These are phyloP conservation scores for Egretta garzetta DNA, from an alignment of 2,113 vertebrate species.

Conservation along the genomic window DNA sequence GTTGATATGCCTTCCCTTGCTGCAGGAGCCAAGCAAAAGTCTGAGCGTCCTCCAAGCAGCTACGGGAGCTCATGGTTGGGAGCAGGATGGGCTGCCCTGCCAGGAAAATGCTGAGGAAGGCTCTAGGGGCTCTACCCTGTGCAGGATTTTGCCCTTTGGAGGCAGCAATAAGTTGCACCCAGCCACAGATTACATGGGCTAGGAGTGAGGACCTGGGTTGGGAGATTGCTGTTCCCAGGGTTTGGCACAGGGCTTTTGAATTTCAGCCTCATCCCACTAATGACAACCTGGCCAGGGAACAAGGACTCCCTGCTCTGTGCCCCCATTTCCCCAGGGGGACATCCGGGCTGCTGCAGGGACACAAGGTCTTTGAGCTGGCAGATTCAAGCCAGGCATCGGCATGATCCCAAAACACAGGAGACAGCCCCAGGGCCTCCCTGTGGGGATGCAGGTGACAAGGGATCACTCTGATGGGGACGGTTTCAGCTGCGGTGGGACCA, in stretches of 20 bases:
- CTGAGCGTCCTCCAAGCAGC: not conserved
- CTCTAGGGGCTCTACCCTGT: not conserved
- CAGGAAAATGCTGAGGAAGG: not conserved
- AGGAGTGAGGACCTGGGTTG: not conserved
- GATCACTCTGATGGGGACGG: not conserved
- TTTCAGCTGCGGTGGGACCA: not conserved
- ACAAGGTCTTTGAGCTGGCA: not conserved
- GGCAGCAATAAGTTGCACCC: not conserved
- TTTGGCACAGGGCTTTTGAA: not conserved
- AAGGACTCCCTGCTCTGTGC: not conserved
- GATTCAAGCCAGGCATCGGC: not conserved
- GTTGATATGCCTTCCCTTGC: fast-evolving
- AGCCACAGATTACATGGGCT: fast-evolving
- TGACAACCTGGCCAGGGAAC: not conserved
- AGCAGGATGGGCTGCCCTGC: not conserved
- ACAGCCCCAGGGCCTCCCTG: not conserved
- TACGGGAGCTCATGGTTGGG: fast-evolving
- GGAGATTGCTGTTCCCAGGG: not conserved
- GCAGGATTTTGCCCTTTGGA: not conserved
- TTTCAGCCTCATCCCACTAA: not conserved
- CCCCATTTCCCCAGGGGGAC: fast-evolving
- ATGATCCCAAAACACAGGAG: not conserved
- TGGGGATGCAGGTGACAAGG: not conserved
- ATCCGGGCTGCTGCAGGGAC: not conserved
- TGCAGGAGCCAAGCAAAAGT: fast-evolving